Base-by-base conservation (phyloP, 2,113 vertebrate species). In the Ochotona princeps region DNA sequence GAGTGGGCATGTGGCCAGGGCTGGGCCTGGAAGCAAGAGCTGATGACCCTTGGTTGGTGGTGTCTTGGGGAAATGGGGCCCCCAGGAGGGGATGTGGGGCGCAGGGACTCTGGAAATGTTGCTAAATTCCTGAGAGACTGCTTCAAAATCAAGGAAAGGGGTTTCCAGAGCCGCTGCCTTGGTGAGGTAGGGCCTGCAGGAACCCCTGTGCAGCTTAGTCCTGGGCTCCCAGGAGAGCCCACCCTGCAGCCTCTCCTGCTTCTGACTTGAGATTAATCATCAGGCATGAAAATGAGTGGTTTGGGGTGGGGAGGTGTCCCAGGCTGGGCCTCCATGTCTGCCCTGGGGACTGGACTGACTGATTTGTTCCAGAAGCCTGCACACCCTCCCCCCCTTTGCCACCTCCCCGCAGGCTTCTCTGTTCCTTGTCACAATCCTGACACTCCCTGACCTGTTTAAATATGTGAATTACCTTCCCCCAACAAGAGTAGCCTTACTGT, bases 101-200 rank as follows among this genome's bases (percentile, higher is more conserved):
- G 11, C 2, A 2, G 63, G n/a, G 15, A 1, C 80, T 30, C 0
- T 5, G 20, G 26, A 3, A 8, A 47, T 47, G 75, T 47, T 44
- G 35, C 72, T 38, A 83, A 66, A 63, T 67, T 61, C 3, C 0
- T 63, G 66, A 83, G 79, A 65, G 18, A 51, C 18, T 86, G 25
- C 85, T 84, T 91, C 38, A 84, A 84, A 35, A 66, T 26, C 23
- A 69, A 69, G 73, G 54, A 54, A 83, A 79, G 67, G 93, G 49
- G 83, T 82, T 87, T 79, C 57, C 87, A 75, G 61, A 78, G 38
- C 72, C 8, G 30, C 32, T 63, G 57, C 7, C 4, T 10, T 26
- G 35, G 12, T 1, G 0, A 3, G 44, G 60, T 3, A 35, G 80
- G 38, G 38, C 54, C 78, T 7, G 38, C 28, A 8, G 72, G 57